Evolutionary conservation across 1,140 invertebrate species (phyloP).

Genomic region (Drusus annulatus): DNA sequence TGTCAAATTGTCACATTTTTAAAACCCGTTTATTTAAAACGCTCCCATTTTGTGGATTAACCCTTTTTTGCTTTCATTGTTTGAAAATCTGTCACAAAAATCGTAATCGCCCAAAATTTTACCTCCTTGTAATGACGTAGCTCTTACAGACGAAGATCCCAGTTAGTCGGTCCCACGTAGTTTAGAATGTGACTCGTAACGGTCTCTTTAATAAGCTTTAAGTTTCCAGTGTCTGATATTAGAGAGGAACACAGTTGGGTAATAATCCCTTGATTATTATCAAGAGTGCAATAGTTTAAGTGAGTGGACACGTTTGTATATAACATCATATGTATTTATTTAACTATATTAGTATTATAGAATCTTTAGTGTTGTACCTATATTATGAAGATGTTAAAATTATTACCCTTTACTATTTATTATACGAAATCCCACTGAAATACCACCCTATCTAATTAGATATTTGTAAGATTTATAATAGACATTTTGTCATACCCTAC

Average conservation of each 20-base stretch:
- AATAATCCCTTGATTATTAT: too few species aligned
- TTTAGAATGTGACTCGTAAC: constrained; percentile 20
- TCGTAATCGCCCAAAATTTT: constrained; percentile 51
- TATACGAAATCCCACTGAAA: too few species aligned
- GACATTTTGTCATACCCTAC: too few species aligned
- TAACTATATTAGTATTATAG: background rate
- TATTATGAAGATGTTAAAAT: background rate
- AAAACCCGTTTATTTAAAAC: background rate
- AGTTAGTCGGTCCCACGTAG: constrained; percentile 1
- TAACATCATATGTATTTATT: background rate
- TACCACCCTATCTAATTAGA: too few species aligned
- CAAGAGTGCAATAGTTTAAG: constrained; percentile 13
- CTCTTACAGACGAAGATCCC: constrained; percentile 16
- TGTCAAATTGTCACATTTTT: too few species aligned
- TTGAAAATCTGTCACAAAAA: constrained; percentile 29
- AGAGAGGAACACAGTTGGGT: constrained; percentile 7
- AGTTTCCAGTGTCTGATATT: constrained; percentile 22
- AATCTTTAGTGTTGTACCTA: background rate
- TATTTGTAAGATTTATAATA: too few species aligned
- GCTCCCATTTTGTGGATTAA: constrained; percentile 20
- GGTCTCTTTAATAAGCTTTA: constrained; percentile 27
- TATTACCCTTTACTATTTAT: too few species aligned
- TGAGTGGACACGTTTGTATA: constrained; percentile 15
- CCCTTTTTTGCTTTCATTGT: constrained; percentile 46
- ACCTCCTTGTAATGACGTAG: constrained; percentile 33